Conservation (phyloP, 1,140 invertebrate genomes). For the Heliconius melpomene region DNA sequence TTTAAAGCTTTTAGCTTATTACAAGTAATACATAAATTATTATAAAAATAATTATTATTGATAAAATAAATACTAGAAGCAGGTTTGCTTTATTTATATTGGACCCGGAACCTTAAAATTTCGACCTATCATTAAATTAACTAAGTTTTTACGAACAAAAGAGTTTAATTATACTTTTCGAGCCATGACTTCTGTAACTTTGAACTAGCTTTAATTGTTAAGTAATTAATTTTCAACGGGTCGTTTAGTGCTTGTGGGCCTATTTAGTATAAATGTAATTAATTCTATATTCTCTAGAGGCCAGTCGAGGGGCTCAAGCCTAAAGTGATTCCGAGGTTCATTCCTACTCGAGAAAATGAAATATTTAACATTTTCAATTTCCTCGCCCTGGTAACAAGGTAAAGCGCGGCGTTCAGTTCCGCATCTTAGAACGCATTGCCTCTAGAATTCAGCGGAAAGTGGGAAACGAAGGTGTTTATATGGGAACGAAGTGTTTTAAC, state of each 20-base stretch:
- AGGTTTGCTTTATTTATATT: background rate
- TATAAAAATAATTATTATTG: background rate
- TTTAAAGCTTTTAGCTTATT: no score
- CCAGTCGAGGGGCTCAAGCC: background rate
- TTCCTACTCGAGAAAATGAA: no score
- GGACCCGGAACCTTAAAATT: background rate
- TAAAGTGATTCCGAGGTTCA: no score
- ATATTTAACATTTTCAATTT: no score
- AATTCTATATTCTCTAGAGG: background rate
- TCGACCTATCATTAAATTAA: conserved; percentile 10
- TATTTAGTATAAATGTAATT: background rate
- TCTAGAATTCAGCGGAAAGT: no score
- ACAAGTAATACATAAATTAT: no score
- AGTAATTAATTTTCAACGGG: conserved; percentile 34
- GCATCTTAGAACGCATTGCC: no score
- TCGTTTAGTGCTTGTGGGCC: conserved; percentile 25
- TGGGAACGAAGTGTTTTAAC: no score
- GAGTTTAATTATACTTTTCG: conserved; percentile 28
- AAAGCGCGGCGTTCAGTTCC: no score
- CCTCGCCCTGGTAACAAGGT: no score
- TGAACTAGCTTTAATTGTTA: conserved; percentile 32
- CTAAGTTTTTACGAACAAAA: conserved; percentile 22
- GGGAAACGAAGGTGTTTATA: no score
- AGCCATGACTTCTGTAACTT: conserved; percentile 21
- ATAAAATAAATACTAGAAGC: background rate